phyloP scores from a whole-genome alignment of 1,140 invertebrate species.

The Hylyphantes graminicola region DNA sequence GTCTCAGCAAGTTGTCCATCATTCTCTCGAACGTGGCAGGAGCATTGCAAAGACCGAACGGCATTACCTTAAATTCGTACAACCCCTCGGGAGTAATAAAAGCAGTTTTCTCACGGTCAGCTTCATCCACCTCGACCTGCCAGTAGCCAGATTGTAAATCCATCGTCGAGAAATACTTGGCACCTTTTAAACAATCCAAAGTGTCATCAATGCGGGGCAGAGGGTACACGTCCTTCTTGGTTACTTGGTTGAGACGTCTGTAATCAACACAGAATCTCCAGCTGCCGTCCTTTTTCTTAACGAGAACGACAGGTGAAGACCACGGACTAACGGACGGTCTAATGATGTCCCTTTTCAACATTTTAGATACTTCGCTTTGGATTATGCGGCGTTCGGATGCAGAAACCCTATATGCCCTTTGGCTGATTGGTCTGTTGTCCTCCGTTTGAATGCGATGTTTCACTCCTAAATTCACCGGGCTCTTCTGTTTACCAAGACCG shows the following conservation, averaged over 20 bases:
- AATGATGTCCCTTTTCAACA: background rate
- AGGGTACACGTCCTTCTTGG: conserved; percentile 69
- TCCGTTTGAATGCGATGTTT: too few species aligned
- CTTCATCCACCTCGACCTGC: conserved; percentile 67
- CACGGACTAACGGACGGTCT: conserved; percentile 61
- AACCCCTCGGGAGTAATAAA: conserved; percentile 67
- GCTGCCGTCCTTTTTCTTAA: conserved; percentile 69
- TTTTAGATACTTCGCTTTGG: background rate
- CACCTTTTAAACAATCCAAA: conserved; percentile 66
- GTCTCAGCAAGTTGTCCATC: conserved; percentile 66
- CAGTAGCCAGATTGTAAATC: conserved; percentile 70
- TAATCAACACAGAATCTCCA: background rate
- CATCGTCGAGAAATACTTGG: conserved; percentile 67
- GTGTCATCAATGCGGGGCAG: conserved; percentile 69
- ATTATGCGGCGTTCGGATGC: background rate
- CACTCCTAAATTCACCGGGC: too few species aligned
- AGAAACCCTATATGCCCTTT: too few species aligned
- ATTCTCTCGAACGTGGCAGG: conserved; percentile 67
- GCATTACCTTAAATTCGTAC: conserved; percentile 67
- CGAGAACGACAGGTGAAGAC: conserved; percentile 68
- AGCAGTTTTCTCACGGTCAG: conserved; percentile 68
- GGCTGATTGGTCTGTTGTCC: too few species aligned
- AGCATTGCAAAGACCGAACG: conserved; percentile 69
- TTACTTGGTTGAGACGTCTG: background rate
- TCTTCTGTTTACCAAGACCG: too few species aligned